A percentile compares a stretch with the other conserved stretches of the same genome.
These are phyloP conservation scores for Herpetotheres cachinnans DNA, from an alignment of 2,113 vertebrate genomes.

Conservation along the genomic window DNA sequence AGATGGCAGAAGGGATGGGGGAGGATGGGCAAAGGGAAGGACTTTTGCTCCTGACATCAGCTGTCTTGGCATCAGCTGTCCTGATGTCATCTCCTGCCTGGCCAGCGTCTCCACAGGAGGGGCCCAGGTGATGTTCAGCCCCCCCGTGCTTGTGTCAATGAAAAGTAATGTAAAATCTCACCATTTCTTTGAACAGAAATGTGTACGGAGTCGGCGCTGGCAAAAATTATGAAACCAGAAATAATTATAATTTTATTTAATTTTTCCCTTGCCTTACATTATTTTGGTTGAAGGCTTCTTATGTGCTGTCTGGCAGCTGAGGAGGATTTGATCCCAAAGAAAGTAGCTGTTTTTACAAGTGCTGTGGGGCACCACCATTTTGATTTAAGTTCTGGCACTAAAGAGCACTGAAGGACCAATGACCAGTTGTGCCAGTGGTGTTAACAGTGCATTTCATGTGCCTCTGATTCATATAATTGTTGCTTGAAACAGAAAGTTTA, in stretches of 20 bases:
- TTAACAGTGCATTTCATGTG: fast-evolving
- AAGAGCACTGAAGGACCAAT: neutral
- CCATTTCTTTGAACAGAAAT: neutral
- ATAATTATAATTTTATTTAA: neutral
- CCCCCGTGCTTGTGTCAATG: neutral
- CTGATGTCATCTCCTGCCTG: neutral
- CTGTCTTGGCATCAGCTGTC: no score
- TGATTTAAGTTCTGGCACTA: neutral
- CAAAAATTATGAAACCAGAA: neutral
- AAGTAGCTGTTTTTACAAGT: neutral
- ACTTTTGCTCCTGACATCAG: no score
- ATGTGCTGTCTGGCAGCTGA: no score
- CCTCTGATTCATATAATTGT: neutral
- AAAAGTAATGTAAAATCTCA: neutral
- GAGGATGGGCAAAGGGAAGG: no score
- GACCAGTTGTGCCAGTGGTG: neutral
- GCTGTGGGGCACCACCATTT: neutral
- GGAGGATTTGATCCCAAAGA: neutral
- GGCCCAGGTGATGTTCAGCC: neutral
- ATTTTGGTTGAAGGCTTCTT: neutral
- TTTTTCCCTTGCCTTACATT: neutral
- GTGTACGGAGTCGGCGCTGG: neutral
- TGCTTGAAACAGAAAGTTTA: neutral
- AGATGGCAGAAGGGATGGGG: neutral
- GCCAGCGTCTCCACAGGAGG: fast-evolving